phyloP scores from a whole-genome alignment of 2,888 invertebrate genomes.

The Thumatha senex region DNA sequence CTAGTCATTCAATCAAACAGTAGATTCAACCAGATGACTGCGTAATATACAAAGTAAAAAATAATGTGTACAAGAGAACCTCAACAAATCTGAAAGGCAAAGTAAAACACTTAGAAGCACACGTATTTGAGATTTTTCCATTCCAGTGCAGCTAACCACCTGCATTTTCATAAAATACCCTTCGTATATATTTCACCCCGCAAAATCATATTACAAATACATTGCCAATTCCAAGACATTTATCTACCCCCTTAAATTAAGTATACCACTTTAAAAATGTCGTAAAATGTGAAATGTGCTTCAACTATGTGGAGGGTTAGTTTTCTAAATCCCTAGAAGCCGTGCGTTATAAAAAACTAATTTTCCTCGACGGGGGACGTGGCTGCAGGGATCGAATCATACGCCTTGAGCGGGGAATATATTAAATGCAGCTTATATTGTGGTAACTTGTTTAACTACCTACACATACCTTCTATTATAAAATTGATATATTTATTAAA shows the following conservation, averaged over 20 bases:
- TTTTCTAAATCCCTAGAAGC: slow-evolving; percentile 24
- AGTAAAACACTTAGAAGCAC: no score
- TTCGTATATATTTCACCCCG: neutral
- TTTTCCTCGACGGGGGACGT: slow-evolving; percentile 25
- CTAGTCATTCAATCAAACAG: no score
- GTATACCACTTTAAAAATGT: slow-evolving; percentile 21
- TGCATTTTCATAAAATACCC: no score
- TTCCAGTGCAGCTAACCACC: no score
- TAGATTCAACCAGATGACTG: no score
- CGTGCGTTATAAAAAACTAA: slow-evolving; percentile 36
- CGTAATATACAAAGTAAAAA: no score
- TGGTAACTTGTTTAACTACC: neutral
- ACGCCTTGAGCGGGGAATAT: slow-evolving; percentile 6
- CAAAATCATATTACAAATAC: neutral
- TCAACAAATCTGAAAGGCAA: no score
- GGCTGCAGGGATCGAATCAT: slow-evolving; percentile 20
- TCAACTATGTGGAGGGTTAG: slow-evolving; percentile 18
- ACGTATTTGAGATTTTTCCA: no score
- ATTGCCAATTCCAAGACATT: neutral
- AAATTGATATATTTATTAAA: no score
- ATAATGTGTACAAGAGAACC: no score
- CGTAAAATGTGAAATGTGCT: slow-evolving; percentile 30
- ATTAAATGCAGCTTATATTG: neutral
- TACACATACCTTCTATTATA: no score
- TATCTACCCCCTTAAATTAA: slow-evolving; percentile 15